Evolutionary conservation across 2,797 vertebrate genomes (phyloP).

Genomic region (Cheirogaleus major): DNA sequence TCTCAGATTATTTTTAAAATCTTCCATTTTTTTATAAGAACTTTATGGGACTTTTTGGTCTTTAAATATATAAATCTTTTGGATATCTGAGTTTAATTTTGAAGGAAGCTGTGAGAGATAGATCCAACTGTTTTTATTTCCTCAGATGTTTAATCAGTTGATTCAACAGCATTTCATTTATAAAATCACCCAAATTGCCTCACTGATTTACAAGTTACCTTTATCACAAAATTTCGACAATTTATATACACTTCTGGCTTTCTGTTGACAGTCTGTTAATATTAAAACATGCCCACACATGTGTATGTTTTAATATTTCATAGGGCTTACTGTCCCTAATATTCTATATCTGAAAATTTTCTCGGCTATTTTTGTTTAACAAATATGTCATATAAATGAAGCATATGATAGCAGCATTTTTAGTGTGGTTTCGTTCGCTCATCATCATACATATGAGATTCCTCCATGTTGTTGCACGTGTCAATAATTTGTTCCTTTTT

Average conservation of each 20-base stretch:
- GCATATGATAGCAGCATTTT: not conserved
- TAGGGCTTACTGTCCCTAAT: not conserved
- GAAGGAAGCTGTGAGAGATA: not conserved
- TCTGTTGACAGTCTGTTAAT: not conserved
- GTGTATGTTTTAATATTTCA: not conserved
- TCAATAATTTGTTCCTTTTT: not conserved
- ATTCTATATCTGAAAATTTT: not conserved
- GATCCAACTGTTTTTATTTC: not conserved
- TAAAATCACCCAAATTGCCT: not conserved
- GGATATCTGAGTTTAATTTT: not conserved
- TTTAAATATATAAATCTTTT: not conserved
- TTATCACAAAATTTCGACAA: not conserved
- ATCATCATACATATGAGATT: not conserved
- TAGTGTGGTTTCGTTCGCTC: not conserved
- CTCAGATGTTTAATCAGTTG: not conserved
- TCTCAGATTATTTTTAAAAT: not conserved
- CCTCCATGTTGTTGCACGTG: not conserved
- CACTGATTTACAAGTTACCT: not conserved
- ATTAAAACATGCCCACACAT: not conserved
- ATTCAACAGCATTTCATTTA: not conserved
- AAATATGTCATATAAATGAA: not conserved
- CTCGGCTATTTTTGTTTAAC: not conserved
- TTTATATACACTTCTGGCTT: not conserved
- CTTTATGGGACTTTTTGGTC: not conserved
- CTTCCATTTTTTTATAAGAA: not conserved